Evolutionary conservation across 2,797 vertebrate species (phyloP).

Genomic region (Fundulus diaphanus): DNA sequence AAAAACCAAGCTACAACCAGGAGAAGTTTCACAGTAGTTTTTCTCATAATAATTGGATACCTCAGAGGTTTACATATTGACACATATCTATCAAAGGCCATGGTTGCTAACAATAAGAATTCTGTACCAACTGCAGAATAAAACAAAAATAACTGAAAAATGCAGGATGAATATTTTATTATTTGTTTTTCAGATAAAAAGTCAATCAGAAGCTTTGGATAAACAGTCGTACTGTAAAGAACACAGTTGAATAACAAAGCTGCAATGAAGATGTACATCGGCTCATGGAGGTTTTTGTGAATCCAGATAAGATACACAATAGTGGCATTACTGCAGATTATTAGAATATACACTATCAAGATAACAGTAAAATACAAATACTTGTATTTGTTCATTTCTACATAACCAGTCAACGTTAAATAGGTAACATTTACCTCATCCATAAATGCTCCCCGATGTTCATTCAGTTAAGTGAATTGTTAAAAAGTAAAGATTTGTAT

Average conservation of each 20-base stretch:
- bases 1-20: slow-evolving; percentile 26
- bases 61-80: slow-evolving; percentile 55
- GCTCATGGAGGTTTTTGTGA: slow-evolving; percentile 55
- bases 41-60: slow-evolving; percentile 29
- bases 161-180: slow-evolving; percentile 30
- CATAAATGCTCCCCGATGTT: neutral
- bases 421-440: slow-evolving; percentile 25
- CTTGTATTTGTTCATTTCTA: slow-evolving; percentile 33
- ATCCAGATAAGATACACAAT: slow-evolving; percentile 34
- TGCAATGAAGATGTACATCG: slow-evolving; percentile 63
- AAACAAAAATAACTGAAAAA: slow-evolving; percentile 20
- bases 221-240: slow-evolving; percentile 17
- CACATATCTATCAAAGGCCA: slow-evolving; percentile 55
- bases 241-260: slow-evolving; percentile 48
- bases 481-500: neutral
- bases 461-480: neutral
- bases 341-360: slow-evolving; percentile 22
- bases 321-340: slow-evolving; percentile 34
- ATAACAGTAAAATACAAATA: slow-evolving; percentile 35
- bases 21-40: neutral
- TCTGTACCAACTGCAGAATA: slow-evolving; percentile 22
- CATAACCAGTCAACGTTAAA: slow-evolving; percentile 30
- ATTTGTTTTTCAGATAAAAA: slow-evolving; percentile 39
- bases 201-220: slow-evolving; percentile 48
- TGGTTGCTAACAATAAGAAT: slow-evolving; percentile 44